phyloP scores from a whole-genome alignment of 2,113 vertebrate genomes.

The Acanthisitta chloris region DNA sequence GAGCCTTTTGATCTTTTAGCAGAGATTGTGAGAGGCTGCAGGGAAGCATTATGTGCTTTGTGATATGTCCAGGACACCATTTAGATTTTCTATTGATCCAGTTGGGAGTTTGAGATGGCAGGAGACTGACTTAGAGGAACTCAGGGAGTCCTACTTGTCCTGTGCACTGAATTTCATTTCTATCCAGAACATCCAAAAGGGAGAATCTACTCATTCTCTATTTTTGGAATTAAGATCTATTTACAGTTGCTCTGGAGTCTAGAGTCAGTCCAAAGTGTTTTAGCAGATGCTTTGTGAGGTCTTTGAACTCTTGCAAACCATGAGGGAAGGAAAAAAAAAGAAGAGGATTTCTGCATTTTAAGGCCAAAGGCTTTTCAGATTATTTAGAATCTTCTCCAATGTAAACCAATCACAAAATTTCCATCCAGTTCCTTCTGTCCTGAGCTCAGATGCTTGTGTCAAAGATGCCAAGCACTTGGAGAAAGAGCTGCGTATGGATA shows the following conservation, averaged over 20 bases:
- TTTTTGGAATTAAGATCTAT: conserved; percentile 14
- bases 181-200: not conserved
- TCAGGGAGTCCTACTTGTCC: not conserved
- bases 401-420: not conserved
- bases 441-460: not conserved
- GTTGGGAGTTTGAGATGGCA: not conserved
- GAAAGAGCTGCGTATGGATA: conserved; percentile 29
- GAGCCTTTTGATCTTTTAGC: not conserved
- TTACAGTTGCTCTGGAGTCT: conserved; percentile 10
- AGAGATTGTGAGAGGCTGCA: not conserved
- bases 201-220: conserved; percentile 28
- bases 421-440: not conserved
- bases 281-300: conserved; percentile 42
- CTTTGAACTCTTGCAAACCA: conserved; percentile 22
- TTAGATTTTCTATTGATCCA: not conserved
- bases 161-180: not conserved
- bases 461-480: conserved; percentile 19
- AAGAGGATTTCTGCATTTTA: not conserved
- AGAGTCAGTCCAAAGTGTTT: conserved; percentile 5
- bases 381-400: conserved; percentile 34
- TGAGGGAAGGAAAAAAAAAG: not conserved
- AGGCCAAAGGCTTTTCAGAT: not conserved
- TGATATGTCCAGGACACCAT: not conserved
- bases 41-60: not conserved
- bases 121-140: not conserved